These are phyloP conservation scores for Ephialtes manifestator DNA, from an alignment of 2,888 invertebrate genomes.

Conservation along the genomic window DNA sequence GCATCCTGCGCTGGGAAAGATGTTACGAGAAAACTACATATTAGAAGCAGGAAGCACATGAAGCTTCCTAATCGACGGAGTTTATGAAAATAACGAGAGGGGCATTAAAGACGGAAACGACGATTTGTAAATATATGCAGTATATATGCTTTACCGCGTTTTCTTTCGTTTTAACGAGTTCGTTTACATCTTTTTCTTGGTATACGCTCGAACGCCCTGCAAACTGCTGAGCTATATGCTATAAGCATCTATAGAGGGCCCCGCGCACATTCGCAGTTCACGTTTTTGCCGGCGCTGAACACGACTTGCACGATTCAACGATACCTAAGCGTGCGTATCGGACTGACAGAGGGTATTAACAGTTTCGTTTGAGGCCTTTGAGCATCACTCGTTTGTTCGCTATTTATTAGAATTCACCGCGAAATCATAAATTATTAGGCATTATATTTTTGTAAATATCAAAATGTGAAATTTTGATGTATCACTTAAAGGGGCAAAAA, in stretches of 20 bases:
- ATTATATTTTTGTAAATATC: not conserved
- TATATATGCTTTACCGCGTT: constrained; percentile 26
- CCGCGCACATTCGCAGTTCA: constrained; percentile 10
- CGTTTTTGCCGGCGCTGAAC: constrained; percentile 28
- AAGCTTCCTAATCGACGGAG: constrained; percentile 52
- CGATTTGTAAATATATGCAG: constrained; percentile 23
- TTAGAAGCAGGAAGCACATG: constrained; percentile 15
- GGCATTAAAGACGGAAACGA: constrained; percentile 39
- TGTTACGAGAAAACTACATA: not conserved
- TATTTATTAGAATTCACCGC: constrained; percentile 22
- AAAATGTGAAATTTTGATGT: not conserved
- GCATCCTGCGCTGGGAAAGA: constrained; percentile 27
- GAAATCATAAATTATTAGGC: not conserved
- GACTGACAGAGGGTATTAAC: constrained; percentile 27
- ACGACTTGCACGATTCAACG: constrained; percentile 57
- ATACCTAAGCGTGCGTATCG: constrained; percentile 60
- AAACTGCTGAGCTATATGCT: not conserved
- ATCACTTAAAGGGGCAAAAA: not conserved
- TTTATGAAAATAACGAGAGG: constrained; percentile 59
- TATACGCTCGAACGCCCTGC: constrained; percentile 44
- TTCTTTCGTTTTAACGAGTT: constrained; percentile 58
- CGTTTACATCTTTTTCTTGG: constrained; percentile 47
- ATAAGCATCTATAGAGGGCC: not conserved
- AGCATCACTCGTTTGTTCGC: constrained; percentile 50
- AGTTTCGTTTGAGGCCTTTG: constrained; percentile 51